phyloP scores from a whole-genome alignment of 2,888 invertebrate species.

The Amphipyra berbera region DNA sequence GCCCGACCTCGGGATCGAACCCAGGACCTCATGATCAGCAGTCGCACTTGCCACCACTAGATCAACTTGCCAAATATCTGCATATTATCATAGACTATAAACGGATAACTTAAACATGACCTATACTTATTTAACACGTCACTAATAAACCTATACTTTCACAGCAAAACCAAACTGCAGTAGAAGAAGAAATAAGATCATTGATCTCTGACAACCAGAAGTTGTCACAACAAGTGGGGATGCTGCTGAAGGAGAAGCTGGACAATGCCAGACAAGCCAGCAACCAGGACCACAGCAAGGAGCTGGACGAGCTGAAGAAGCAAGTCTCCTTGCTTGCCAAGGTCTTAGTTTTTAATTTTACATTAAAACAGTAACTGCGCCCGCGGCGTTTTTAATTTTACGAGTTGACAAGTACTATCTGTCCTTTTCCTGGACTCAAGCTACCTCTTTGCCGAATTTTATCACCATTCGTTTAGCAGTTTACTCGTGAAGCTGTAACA shows the following conservation, averaged over 20 bases:
- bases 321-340: slow-evolving; percentile 78
- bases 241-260: slow-evolving; percentile 78
- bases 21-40: no score
- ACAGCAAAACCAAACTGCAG: slow-evolving; percentile 81
- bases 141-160: slow-evolving; percentile 16
- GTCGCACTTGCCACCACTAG: no score
- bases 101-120: no score
- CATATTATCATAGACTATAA: no score
- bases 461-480: no score
- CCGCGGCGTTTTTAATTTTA: no score
- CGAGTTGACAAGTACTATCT: no score
- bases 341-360: slow-evolving; percentile 28
- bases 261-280: slow-evolving; percentile 68
- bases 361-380: not conserved
- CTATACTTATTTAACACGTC: not conserved
- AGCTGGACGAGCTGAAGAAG: slow-evolving; percentile 75
- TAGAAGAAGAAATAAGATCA: slow-evolving; percentile 81
- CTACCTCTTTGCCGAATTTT: no score
- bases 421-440: no score
- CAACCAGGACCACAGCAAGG: slow-evolving; percentile 69
- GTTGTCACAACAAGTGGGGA: slow-evolving; percentile 82
- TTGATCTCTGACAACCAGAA: slow-evolving; percentile 84
- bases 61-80: no score
- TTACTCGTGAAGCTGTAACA: no score
- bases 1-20: no score